These are phyloP conservation scores for Rhynchomys soricoides DNA, from an alignment of 2,113 vertebrate genomes.

Conservation along the genomic window DNA sequence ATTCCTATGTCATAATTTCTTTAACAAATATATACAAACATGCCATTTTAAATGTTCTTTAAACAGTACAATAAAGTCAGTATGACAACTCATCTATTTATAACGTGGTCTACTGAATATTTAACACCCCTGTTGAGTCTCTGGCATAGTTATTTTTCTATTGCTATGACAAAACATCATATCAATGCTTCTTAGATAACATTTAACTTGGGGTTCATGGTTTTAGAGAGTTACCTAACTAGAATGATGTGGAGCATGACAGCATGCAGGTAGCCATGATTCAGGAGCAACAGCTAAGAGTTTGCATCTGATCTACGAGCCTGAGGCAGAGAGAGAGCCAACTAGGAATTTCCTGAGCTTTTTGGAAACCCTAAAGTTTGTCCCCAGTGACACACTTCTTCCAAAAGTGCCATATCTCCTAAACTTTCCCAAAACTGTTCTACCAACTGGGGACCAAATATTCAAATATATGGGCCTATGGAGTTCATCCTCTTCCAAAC, in stretches of 20 bases:
- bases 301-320: not conserved
- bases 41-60: not conserved
- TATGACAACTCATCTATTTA: not conserved
- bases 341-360: not conserved
- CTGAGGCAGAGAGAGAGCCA: not conserved
- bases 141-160: not conserved
- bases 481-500: not conserved
- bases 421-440: not conserved
- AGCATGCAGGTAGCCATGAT: not conserved
- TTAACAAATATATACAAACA: not conserved
- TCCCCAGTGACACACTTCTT: not conserved
- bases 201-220: not conserved
- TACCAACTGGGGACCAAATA: not conserved
- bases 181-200: not conserved
- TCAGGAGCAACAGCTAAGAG: not conserved
- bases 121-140: not conserved
- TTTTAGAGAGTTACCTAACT: not conserved
- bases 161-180: not conserved
- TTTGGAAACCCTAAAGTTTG: not conserved
- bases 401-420: not conserved
- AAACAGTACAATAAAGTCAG: not conserved
- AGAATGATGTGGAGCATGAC: not conserved
- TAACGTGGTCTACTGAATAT: not conserved
- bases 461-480: not conserved
- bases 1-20: not conserved